Conservation (phyloP, 1,140 invertebrate genomes). For the Ptiloglossa arizonensis region DNA sequence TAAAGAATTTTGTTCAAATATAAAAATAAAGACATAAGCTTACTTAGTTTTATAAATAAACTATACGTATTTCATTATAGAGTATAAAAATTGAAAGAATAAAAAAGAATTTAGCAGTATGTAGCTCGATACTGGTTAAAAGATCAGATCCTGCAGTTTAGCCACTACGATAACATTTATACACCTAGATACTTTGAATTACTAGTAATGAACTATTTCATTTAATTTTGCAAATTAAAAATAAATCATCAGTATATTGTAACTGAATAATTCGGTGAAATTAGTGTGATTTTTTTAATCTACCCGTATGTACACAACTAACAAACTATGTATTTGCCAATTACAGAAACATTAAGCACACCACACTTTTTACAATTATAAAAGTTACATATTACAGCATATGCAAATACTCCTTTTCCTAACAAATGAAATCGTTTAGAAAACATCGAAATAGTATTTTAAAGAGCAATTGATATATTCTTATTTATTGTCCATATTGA, state of each 20-base stretch:
- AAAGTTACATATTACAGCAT: neutral
- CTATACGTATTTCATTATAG: too few species aligned
- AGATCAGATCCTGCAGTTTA: neutral
- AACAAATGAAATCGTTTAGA: neutral
- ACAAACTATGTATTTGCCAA: neutral
- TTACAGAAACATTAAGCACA: neutral
- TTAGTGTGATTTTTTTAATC: too few species aligned
- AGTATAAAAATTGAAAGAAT: too few species aligned
- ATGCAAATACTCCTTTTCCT: neutral
- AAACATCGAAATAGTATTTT: neutral
- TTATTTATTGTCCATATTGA: neutral
- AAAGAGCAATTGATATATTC: neutral
- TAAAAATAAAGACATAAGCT: too few species aligned
- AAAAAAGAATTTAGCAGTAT: too few species aligned
- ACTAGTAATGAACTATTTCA: neutral
- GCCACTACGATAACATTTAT: neutral
- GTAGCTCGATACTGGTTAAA: too few species aligned
- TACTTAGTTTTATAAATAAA: too few species aligned
- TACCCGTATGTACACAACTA: neutral
- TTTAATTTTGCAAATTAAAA: neutral
- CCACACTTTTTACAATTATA: neutral
- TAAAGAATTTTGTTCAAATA: too few species aligned
- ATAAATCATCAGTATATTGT: neutral
- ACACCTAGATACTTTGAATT: neutral
- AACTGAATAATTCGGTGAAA: neutral